Conservation (phyloP, 2,113 vertebrate species). For the Verasper variegatus region DNA sequence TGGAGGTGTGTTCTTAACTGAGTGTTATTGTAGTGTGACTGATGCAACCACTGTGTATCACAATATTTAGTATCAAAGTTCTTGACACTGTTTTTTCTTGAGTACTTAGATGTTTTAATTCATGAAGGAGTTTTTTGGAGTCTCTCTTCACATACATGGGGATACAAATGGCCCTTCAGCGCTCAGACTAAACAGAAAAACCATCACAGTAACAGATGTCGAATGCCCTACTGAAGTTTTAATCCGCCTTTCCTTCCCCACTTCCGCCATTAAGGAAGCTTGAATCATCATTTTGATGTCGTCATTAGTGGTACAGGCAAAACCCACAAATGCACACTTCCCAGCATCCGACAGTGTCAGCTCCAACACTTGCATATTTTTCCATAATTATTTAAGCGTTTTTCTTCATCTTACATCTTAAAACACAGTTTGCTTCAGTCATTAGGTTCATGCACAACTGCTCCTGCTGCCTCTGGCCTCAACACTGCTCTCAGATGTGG, state of each 20-base stretch:
- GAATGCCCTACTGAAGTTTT: neutral
- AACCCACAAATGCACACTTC: constrained; percentile 6
- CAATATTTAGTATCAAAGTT: neutral
- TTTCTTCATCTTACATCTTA: constrained; percentile 1
- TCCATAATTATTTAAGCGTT: constrained; percentile 2
- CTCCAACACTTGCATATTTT: neutral
- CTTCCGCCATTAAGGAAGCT: constrained; percentile 17
- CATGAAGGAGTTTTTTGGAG: too few species aligned
- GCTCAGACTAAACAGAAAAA: constrained; percentile 1
- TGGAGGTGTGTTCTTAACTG: too few species aligned
- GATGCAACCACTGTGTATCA: neutral
- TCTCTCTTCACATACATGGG: too few species aligned
- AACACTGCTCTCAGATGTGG: neutral
- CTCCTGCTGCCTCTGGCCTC: neutral
- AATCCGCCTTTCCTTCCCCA: neutral
- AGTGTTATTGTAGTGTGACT: neutral
- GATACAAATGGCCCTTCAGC: neutral
- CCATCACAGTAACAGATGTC: constrained; percentile 33
- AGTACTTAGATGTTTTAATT: too few species aligned
- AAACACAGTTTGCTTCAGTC: neutral
- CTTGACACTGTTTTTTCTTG: too few species aligned
- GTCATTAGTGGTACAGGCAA: neutral
- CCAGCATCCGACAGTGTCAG: constrained; percentile 10
- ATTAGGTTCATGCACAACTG: neutral
- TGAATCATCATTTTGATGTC: constrained; percentile 43